Conservation (phyloP, 2,888 invertebrate species). For the Matsumyia berberina region DNA sequence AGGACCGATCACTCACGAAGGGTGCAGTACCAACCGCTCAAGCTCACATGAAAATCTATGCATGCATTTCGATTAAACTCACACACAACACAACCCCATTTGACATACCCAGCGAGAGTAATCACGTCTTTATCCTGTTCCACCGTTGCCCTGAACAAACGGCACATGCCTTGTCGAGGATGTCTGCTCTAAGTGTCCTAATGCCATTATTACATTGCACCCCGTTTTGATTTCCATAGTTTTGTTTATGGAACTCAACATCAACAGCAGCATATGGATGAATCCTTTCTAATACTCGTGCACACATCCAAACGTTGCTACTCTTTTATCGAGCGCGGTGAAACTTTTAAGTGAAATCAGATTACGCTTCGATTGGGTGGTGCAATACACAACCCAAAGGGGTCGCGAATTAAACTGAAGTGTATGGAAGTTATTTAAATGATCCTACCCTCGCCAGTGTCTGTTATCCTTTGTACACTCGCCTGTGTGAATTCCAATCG, state of each 20-base stretch:
- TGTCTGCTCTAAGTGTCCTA: conserved; percentile 61
- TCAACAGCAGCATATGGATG: conserved; percentile 38
- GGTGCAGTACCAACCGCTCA: conserved; percentile 2
- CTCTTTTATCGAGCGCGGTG: conserved; percentile 56
- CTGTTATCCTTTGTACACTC: background rate
- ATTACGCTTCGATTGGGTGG: conserved; percentile 60
- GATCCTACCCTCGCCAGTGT: conserved; percentile 14
- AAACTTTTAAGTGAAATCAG: conserved; percentile 67
- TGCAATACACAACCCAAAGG: conserved; percentile 40
- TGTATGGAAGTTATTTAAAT: conserved; percentile 55
- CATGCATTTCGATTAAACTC: conserved; percentile 1
- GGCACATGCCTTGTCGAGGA: conserved; percentile 56
- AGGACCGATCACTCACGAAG: conserved; percentile 13
- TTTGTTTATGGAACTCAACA: conserved; percentile 16
- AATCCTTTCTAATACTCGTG: background rate
- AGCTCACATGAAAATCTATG: conserved; percentile 14
- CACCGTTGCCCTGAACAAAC: conserved; percentile 16
- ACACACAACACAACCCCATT: conserved; percentile 32
- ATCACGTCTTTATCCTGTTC: conserved; percentile 58
- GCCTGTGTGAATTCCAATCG: conserved; percentile 36
- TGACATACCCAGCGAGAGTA: conserved; percentile 38
- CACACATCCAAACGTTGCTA: conserved; percentile 23
- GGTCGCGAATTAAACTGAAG: conserved; percentile 46
- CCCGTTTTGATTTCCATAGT: conserved; percentile 55
- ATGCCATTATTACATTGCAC: conserved; percentile 67